Evolutionary conservation across 92 coral and sea anemone genomes (phyloP).

Genomic region (Desmophyllum pertusum): DNA sequence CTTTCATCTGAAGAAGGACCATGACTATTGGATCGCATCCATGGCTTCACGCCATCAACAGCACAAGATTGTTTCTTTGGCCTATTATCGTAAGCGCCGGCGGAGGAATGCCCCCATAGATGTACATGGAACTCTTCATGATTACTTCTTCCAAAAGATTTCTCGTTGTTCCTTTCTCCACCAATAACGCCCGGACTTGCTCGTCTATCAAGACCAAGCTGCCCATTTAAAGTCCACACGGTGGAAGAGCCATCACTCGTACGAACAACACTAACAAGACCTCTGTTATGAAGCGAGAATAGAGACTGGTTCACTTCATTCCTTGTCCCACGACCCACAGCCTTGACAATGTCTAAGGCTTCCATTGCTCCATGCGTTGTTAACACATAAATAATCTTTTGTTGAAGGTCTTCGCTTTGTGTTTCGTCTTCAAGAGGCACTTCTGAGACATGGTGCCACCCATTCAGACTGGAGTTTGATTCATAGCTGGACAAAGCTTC

Average conservation of each 20-base stretch:
- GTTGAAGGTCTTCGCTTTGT: neutral
- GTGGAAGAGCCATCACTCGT: slow-evolving; percentile 32
- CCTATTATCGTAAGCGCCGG: neutral
- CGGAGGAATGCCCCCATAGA: slow-evolving; percentile 15
- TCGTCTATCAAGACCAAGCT: neutral
- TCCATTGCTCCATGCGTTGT: slow-evolving; percentile 13
- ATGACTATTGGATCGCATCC: slow-evolving; percentile 15
- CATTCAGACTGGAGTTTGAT: neutral
- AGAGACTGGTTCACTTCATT: neutral
- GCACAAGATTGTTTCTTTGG: slow-evolving; percentile 8
- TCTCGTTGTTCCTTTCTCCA: slow-evolving; percentile 58
- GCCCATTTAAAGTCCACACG: slow-evolving; percentile 29
- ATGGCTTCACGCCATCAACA: slow-evolving; percentile 2
- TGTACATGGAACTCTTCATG: slow-evolving; percentile 7
- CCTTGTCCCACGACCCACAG: neutral
- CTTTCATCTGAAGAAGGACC: slow-evolving; percentile 4
- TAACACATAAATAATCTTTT: neutral
- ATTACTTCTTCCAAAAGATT: slow-evolving; percentile 35
- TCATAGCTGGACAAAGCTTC: neutral
- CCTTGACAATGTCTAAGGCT: neutral
- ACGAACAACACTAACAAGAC: neutral
- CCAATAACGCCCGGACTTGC: slow-evolving; percentile 75
- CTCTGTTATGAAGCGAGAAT: neutral
- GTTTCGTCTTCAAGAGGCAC: neutral
- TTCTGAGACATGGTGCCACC: neutral